Evolutionary conservation across 2,113 vertebrate genomes (phyloP).

Genomic region (Callionymus lyra): DNA sequence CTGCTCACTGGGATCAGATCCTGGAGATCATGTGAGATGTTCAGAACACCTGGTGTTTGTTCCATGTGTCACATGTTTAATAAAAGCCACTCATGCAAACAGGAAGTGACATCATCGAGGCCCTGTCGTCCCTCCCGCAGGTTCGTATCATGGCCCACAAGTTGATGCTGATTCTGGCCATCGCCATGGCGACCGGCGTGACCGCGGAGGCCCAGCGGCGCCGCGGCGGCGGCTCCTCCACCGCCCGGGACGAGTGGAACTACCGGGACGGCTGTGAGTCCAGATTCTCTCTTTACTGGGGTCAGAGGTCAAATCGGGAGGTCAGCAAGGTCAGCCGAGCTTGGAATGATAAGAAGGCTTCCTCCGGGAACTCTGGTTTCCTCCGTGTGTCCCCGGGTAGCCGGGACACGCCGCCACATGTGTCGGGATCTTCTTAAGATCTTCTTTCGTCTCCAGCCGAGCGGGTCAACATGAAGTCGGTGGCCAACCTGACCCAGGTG

Average conservation of each 20-base stretch:
- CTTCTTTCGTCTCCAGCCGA: conserved; percentile 46
- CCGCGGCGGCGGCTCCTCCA: conserved; percentile 11
- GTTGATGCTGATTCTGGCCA: conserved; percentile 49
- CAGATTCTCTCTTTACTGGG: conserved; percentile 24
- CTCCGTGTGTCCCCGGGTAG: too few species aligned
- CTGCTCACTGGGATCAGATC: too few species aligned
- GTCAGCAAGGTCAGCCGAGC: conserved; percentile 1
- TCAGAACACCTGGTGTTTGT: too few species aligned
- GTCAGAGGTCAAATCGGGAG: conserved; percentile 23
- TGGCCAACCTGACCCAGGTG: conserved; percentile 69
- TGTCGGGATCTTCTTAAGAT: not conserved
- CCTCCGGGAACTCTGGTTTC: too few species aligned
- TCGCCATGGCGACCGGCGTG: conserved; percentile 19
- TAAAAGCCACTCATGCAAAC: too few species aligned
- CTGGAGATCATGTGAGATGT: too few species aligned
- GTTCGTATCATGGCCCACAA: conserved; percentile 48
- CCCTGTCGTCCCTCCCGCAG: conserved; percentile 10
- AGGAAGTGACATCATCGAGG: not conserved
- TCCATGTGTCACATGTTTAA: too few species aligned
- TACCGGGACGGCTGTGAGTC: conserved; percentile 68
- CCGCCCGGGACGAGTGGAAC: conserved; percentile 58
- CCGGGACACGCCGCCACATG: too few species aligned
- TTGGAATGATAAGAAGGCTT: too few species aligned
- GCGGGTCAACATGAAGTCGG: conserved; percentile 61
- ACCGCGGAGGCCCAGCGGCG: conserved; percentile 50